These are phyloP conservation scores for Desmophyllum pertusum DNA, from an alignment of 92 coral and sea anemone species.

Conservation along the genomic window DNA sequence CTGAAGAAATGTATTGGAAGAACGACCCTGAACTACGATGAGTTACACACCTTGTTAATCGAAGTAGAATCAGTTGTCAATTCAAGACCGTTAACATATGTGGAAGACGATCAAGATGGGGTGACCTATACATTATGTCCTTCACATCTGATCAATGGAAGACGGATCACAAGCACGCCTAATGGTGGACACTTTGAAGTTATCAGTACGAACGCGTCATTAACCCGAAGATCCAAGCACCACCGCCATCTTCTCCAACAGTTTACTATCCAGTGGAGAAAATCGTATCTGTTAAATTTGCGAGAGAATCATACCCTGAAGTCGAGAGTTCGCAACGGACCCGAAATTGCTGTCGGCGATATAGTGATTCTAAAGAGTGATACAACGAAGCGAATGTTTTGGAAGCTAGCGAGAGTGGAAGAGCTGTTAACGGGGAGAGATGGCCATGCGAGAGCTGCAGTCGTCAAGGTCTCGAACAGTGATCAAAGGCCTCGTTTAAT, in stretches of 20 bases:
- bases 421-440: conserved; percentile 37
- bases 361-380: conserved; percentile 35
- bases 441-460: conserved; percentile 29
- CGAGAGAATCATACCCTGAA: no score
- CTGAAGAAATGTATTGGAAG: not conserved
- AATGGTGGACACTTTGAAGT: conserved; percentile 34
- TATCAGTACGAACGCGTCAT: conserved; percentile 39
- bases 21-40: not conserved
- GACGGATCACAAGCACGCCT: conserved; percentile 28
- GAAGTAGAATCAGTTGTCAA: not conserved
- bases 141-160: conserved; percentile 46
- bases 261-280: no score
- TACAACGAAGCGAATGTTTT: conserved; percentile 6
- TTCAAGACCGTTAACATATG: conserved; percentile 44
- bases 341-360: conserved; percentile 26
- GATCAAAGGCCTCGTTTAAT: not conserved
- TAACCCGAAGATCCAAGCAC: no score
- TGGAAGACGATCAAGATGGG: conserved; percentile 52
- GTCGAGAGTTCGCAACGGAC: no score
- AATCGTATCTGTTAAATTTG: no score
- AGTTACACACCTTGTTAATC: not conserved
- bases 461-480: conserved; percentile 13
- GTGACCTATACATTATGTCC: no score
- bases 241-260: no score
- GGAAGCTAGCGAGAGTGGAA: conserved; percentile 50